Evolutionary conservation across 1,140 invertebrate genomes (phyloP), one percentile per base, ranked within the genome.

Genomic region (Triops longicaudatus): DNA sequence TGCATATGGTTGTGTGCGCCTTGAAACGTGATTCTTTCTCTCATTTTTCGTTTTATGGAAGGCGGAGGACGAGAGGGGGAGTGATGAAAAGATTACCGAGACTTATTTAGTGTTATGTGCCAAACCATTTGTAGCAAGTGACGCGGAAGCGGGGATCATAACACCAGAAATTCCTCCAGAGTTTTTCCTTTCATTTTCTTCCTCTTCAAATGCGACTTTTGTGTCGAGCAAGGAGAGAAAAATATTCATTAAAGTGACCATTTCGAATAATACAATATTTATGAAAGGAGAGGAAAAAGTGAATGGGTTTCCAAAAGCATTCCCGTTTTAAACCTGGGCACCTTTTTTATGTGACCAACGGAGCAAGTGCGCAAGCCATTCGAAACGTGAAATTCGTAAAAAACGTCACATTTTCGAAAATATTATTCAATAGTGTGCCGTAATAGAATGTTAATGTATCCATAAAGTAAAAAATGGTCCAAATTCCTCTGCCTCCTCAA

Each of bases 131-230:
- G 50, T 22, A 17, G 50, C 50, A 63, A 63, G 50, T 63, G 50
- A 63, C 50, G 50, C 50, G 50, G 50, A 63, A 63, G 10, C 50
- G 50, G 50, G 50, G 10, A 63, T 63, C 50, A 63, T 63, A 63
- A 63, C 50, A 63, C 31, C 2, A 22, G 17, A 63, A 63, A 63
- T 63, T 22, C 50, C 50, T 22, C 7, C 50, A 6, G 14, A n/a
- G 11, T 63, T 3, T 63, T 22, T 63, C 44, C n/a, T n/a, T 63
- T 17, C 17, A 5, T 63, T n/a, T 63, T 5, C 14, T 9, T 63
- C 22, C 6, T 6, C 7, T 63, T n/a, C 17, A 63, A 22, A 22
- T 6, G 22, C 10, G 50, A 63, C 22, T 22, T 6, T n/a, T 63
- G 14, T 17, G 50, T n/a, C 14, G 10, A 63, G 22, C 10, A 63